Percentiles rank a stretch among this genome's conserved stretches.
These are phyloP conservation scores for Polyploca ridens DNA, from an alignment of 2,888 invertebrate genomes.

Conservation along the genomic window DNA sequence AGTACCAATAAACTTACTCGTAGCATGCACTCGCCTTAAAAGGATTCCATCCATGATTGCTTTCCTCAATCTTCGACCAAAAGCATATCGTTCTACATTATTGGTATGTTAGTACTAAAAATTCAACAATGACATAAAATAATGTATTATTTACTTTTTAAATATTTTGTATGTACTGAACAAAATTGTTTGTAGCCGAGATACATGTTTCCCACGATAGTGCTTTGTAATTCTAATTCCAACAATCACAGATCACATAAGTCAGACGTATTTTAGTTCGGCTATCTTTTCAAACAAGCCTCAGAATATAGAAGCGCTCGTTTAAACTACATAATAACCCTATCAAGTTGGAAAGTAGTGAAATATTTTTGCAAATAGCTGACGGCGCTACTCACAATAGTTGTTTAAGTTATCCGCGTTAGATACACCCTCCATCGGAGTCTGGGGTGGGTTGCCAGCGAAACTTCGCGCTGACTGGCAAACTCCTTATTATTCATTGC, in stretches of 20 bases:
- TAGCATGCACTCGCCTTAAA: constrained; percentile 4
- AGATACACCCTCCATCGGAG: constrained; percentile 24
- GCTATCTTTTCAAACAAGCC: background rate
- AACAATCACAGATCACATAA: too few species aligned
- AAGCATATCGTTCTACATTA: too few species aligned
- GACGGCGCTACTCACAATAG: constrained; percentile 19
- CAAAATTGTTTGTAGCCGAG: too few species aligned
- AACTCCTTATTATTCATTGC: constrained; percentile 70
- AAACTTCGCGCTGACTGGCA: constrained; percentile 46
- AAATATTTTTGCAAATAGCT: constrained; percentile 28
- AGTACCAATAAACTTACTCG: background rate
- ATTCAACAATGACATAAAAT: background rate
- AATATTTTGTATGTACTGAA: too few species aligned
- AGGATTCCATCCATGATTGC: background rate
- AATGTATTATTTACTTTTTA: background rate
- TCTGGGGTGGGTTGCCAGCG: constrained; percentile 31
- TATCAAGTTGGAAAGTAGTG: constrained; percentile 16
- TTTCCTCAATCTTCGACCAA: constrained; percentile 3
- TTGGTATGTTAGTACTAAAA: background rate
- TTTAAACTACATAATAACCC: background rate
- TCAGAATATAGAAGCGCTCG: background rate
- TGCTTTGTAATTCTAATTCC: too few species aligned
- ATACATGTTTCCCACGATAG: too few species aligned
- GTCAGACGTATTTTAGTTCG: too few species aligned
- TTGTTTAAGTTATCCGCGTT: constrained; percentile 39